Evolutionary conservation across 37 sponge, comb jelly and placozoan genomes (phyloP).

Genomic region (Halichondria panicea): DNA sequence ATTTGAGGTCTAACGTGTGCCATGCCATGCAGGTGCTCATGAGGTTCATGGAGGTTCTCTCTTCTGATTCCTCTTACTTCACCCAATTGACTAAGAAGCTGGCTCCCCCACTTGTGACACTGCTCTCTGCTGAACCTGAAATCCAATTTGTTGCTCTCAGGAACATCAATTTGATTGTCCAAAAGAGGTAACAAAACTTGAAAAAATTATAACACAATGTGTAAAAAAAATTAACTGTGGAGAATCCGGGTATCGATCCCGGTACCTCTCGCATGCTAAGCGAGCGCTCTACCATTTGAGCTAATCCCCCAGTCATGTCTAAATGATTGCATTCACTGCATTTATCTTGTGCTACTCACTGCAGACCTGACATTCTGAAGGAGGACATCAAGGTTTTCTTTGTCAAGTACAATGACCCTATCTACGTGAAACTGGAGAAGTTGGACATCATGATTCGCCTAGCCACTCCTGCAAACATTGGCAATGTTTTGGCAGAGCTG

Average conservation of each 20-base stretch:
- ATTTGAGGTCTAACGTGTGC: too few relatives aligned
- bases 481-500: constrained; percentile 92
- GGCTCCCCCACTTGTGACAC: constrained; percentile 95
- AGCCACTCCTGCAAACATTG: constrained; percentile 84
- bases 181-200: constrained; percentile 76
- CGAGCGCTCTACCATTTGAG: constrained; percentile 33
- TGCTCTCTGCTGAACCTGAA: constrained; percentile 95
- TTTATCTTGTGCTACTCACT: background rate
- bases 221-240: constrained; percentile 22
- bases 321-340: background rate
- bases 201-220: background rate
- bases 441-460: constrained; percentile 99
- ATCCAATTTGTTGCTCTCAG: constrained; percentile 98
- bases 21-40: constrained; percentile 68
- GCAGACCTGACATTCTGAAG: constrained; percentile 86
- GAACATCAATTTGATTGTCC: constrained; percentile 98
- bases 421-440: constrained; percentile 99
- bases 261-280: constrained; percentile 39
- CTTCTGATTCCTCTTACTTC: constrained; percentile 65
- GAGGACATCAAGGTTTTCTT: constrained; percentile 99
- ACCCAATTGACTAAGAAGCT: constrained; percentile 78
- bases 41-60: constrained; percentile 89
- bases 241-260: constrained; percentile 41
- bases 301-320: constrained; percentile 51
- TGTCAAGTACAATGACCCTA: constrained; percentile 99